phyloP scores from a whole-genome alignment of 2,888 invertebrate species.

The Campaea margaritaria region DNA sequence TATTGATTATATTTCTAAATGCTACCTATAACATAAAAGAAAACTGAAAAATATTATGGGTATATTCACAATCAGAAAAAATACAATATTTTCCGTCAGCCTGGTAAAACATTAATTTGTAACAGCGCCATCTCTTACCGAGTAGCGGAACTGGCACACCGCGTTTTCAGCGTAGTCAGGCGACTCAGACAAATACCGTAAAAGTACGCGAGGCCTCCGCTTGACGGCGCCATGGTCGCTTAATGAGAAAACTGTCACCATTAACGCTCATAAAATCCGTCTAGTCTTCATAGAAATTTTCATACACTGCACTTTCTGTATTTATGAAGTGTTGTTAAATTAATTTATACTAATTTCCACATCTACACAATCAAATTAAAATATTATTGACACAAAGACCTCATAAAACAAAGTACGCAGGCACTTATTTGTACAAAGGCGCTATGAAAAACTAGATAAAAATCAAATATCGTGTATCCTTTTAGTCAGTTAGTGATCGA shows the following conservation, averaged over 20 bases:
- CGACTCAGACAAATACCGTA: slow-evolving; percentile 71
- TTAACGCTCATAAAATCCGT: slow-evolving; percentile 77
- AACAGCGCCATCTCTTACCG: slow-evolving; percentile 80
- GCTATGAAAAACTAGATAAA: slow-evolving; percentile 26
- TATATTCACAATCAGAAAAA: slow-evolving; percentile 1
- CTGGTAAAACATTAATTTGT: background rate
- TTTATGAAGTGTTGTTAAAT: background rate
- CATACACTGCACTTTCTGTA: slow-evolving; percentile 22
- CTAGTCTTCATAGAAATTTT: slow-evolving; percentile 38
- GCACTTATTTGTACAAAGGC: slow-evolving; percentile 9
- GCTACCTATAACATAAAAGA: background rate
- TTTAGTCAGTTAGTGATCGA: slow-evolving; percentile 64
- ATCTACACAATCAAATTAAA: slow-evolving; percentile 11
- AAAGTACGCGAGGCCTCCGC: slow-evolving; percentile 83
- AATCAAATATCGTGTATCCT: slow-evolving; percentile 58
- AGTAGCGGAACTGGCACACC: slow-evolving; percentile 68
- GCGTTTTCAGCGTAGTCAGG: slow-evolving; percentile 53
- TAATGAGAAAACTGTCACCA: slow-evolving; percentile 89
- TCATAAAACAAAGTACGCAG: background rate
- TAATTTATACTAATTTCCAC: slow-evolving; percentile 15
- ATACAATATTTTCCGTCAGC: background rate
- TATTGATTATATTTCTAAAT: slow-evolving; percentile 12
- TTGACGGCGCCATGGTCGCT: slow-evolving; percentile 85
- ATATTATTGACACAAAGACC: background rate
- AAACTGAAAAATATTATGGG: background rate